Evolutionary conservation across 2,113 vertebrate species (phyloP).

Genomic region (Nicator chloris): DNA sequence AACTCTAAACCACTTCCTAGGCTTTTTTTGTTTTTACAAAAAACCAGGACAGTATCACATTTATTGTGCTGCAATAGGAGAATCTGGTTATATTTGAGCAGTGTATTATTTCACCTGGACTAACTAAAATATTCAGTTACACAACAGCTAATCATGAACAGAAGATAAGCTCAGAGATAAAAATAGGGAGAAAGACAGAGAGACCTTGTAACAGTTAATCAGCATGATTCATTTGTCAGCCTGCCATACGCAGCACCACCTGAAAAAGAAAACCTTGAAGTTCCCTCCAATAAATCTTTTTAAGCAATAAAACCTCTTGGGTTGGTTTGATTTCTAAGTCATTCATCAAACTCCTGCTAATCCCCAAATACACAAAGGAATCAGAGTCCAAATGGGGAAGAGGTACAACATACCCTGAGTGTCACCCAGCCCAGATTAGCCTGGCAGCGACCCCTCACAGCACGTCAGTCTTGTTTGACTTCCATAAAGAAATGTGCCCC

Average conservation of each 20-base stretch:
- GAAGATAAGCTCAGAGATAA: constrained; percentile 55
- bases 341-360: not conserved
- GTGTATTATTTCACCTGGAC: not conserved
- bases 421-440: not conserved
- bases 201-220: constrained; percentile 46
- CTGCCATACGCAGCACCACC: not conserved
- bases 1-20: not conserved
- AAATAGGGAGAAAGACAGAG: constrained; percentile 47
- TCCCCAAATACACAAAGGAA: not conserved
- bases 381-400: not conserved
- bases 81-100: not conserved
- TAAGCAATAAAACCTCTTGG: not conserved
- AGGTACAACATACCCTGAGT: not conserved
- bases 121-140: constrained; percentile 57
- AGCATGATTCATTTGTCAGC: not conserved
- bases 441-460: not conserved
- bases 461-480: not conserved
- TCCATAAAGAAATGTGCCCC: accelerated
- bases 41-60: not conserved
- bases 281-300: not conserved
- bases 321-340: not conserved
- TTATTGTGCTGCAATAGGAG: not conserved
- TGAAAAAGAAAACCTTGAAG: not conserved
- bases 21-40: not conserved
- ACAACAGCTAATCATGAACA: constrained; percentile 46